Evolutionary conservation across 1,140 invertebrate genomes (phyloP).

Genomic region (Sycophila sp.): DNA sequence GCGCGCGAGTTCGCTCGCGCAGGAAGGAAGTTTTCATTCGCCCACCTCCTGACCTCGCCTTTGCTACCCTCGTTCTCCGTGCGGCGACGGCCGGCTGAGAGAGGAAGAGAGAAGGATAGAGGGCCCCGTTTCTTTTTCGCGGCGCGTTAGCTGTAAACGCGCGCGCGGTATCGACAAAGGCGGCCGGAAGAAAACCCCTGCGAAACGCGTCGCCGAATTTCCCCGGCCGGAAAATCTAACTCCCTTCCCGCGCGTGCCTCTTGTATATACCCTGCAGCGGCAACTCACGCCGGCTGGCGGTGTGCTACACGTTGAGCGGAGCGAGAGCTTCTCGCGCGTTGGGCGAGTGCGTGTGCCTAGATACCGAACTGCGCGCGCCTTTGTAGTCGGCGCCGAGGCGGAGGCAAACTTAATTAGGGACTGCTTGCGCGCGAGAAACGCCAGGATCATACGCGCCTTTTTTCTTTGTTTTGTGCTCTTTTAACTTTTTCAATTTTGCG

Average conservation of each 20-base stretch:
- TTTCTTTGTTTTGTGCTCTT: no score
- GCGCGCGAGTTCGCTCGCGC: constrained; percentile 8
- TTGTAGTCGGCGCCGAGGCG: no score
- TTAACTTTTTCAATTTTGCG: no score
- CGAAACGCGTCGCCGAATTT: constrained; percentile 30
- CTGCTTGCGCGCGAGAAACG: neutral
- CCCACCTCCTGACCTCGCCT: neutral
- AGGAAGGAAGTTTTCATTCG: constrained; percentile 34
- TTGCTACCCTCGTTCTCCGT: neutral
- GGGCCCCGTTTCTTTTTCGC: neutral
- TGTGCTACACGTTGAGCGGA: no score
- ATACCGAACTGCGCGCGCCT: no score
- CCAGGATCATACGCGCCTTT: no score
- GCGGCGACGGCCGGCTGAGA: no score
- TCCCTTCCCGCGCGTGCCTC: neutral
- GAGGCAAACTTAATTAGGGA: neutral
- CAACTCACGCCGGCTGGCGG: no score
- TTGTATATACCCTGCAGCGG: no score
- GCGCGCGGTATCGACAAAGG: constrained; percentile 9
- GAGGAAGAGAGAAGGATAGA: neutral
- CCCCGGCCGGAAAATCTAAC: constrained; percentile 34
- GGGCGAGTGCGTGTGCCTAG: neutral
- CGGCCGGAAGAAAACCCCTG: neutral
- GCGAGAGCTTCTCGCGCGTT: neutral
- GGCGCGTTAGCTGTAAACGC: neutral